Evolutionary conservation across 2,113 vertebrate species (phyloP), one percentile per base, ranked within the genome.

Genomic region (Stigmatopora argus): DNA sequence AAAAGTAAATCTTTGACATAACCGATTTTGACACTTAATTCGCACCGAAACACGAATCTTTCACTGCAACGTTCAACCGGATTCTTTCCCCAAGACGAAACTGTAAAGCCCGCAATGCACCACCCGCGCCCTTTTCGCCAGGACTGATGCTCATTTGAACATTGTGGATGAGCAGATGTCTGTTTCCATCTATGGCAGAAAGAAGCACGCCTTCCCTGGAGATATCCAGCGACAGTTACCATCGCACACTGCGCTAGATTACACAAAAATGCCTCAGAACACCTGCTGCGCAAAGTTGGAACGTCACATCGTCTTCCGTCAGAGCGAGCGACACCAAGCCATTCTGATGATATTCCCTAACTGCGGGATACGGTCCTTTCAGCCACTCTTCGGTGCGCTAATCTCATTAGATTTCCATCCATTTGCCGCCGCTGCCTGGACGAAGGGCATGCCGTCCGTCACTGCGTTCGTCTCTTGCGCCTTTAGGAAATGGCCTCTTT

Each of bases 381-480:
- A 72, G 66, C 64, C 26, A 14, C 49, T 67, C 45, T 45, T 80
- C 77, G 57, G 18, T 67, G 63, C 67, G 76, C 71, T 72, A 58
- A 72, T 82, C 80, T 78, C 78, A 78, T 83, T 86, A 80, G 71
- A 77, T 84, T 65, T 78, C 64, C 70, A 72, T 82, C 68, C 73
- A 83, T 84, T 85, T 83, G 66, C 64, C 78, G 65, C 64, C 78
- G 60, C 64, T 76, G 69, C 65, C 72, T 83, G 79, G 77, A 80
- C 75, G 26, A 70, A 48, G 58, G 68, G 62, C 68, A 64, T 55
- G 2, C 49, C 53, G 56, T 55, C 49, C 53, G 52, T 55, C 74
- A 69, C 73, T 17, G 26, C 70, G 78, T 72, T 56, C 57, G 78
- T 80, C 77, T 72, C 51, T 65, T 67, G 72, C 72, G 53, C 61